Conservation (phyloP, 1,140 invertebrate species). For the Kradibia gibbosae region DNA sequence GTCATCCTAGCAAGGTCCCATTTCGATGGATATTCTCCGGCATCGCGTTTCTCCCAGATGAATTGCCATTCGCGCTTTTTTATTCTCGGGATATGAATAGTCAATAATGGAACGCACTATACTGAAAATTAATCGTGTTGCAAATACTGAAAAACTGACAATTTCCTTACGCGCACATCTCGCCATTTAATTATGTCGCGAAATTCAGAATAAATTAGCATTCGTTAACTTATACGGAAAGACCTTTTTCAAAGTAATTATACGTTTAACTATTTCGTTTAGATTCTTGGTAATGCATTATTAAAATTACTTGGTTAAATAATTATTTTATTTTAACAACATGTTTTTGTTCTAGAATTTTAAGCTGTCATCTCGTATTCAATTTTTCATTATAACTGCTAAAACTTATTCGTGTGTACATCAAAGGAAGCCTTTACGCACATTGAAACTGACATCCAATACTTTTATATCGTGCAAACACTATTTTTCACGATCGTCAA, state of each 20-base stretch:
- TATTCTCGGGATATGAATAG: slow-evolving; percentile 38
- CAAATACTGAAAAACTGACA: slow-evolving; percentile 37
- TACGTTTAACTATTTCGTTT: background rate
- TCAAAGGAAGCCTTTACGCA: background rate
- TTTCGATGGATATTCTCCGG: slow-evolving; percentile 31
- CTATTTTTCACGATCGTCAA: background rate
- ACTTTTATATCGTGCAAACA: background rate
- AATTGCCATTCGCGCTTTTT: slow-evolving; percentile 14
- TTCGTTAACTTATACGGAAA: background rate
- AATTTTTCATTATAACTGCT: no score
- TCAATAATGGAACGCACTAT: slow-evolving; percentile 8
- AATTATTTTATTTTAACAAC: no score
- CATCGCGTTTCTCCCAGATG: background rate
- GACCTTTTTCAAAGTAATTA: background rate
- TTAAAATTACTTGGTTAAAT: background rate
- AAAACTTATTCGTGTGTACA: background rate
- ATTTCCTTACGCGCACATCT: background rate
- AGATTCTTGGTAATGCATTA: background rate
- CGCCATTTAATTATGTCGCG: background rate
- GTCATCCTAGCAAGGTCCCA: slow-evolving; percentile 25
- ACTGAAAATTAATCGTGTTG: background rate
- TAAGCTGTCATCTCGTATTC: no score
- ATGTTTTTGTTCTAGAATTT: no score
- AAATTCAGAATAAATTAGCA: slow-evolving; percentile 16
- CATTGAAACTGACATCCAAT: background rate